Base-by-base conservation (phyloP, 2,888 invertebrate species). In the Cephus rjabovi region DNA sequence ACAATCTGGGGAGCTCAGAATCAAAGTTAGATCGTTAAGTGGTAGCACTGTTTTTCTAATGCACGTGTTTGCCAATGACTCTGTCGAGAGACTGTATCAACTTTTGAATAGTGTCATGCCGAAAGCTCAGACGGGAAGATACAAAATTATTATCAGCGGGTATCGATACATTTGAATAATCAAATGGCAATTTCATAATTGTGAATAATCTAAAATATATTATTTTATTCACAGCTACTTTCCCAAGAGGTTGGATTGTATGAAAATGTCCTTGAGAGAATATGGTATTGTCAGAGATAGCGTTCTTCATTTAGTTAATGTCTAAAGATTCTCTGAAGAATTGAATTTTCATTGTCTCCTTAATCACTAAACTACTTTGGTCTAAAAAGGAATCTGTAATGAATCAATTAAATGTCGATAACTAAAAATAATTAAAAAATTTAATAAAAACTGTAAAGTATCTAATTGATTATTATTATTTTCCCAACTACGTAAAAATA, bases 61-160 rank as follows among this genome's bases (percentile, higher is more conserved):
- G 4, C 86, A 90, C 37, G 82, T 88, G 12, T 90, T 86, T 9
- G 86, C 87, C 0, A 85, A 89, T 30, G 89, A 90, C 76, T 83
- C 87, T 3, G 87, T 90, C 11, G 83, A 83, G 4, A 85, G 79
- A 71, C 85, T 90, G 68, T 90, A 90, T 73, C 87, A 88, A n/a
- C 80, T 90, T 77, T 80, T 90, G 81, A 88, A 90, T 79, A 87
- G 79, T 80, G 84, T 83, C 1, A 81, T 89, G 80, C 71, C 84
- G 33, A 87, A 82, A 31, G 80, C 83, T 34, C 84, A 82, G 12
- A 81, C 84, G 12, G 86, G 80, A 75, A 81, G 81, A 75, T 90
- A 90, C 75, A 90, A 90, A 81, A 87, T 90, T 77, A 86, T 90
- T 35, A 83, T 88, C 78, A 89, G 85, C 79, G 90, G 90, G 90